Base-by-base conservation (phyloP, 2,888 invertebrate species). In the Sarcophaga caerulescens region DNA sequence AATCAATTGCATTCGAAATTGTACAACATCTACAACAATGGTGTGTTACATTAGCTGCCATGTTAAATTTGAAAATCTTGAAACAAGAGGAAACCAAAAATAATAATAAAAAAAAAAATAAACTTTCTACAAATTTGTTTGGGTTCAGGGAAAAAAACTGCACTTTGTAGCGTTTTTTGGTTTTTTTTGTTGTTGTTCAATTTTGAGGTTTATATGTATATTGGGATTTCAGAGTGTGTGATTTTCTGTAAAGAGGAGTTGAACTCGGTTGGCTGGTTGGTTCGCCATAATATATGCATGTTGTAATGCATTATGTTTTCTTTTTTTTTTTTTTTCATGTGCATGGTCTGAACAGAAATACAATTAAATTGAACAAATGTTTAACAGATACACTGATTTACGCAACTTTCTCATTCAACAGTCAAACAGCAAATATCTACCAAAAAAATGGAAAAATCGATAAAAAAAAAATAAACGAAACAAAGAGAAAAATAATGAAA, bases 41-140 rank as follows among this genome's bases (percentile, higher is more conserved):
- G 76, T 66, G 76, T 66, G 70, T 66, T 66, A 81, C 77, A 45
- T 66, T 75, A 78, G 60, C 73, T 86, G 84, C 74, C 80, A 84
- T 81, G 86, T 86, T 77, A 77, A 86, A 81, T 86, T 78, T 81
- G 35, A 8, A 80, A 81, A 77, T 45, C 74, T 78, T 83, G 77
- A 63, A 59, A 74, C 11, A 69, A 85, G 17, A 66, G 45, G 52
- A 78, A 73, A 52, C 45, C 19, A 68, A 44, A 70, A 71, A 71
- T 52, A 62, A 44, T 44, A 21, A n/a, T n/a, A n/a, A n/a, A 84
- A 63, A 17, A 59, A 74, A 74, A 77, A 21, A 12, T 21, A 76
- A 86, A 84, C 86, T 84, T 86, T 84, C 86, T 86, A 86, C 81
- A 86, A 86, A 84, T 84, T 86, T 81, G 83, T 84, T 86, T 86